Conservation (phyloP, 2,888 invertebrate species). For the Pollenia angustigena region DNA sequence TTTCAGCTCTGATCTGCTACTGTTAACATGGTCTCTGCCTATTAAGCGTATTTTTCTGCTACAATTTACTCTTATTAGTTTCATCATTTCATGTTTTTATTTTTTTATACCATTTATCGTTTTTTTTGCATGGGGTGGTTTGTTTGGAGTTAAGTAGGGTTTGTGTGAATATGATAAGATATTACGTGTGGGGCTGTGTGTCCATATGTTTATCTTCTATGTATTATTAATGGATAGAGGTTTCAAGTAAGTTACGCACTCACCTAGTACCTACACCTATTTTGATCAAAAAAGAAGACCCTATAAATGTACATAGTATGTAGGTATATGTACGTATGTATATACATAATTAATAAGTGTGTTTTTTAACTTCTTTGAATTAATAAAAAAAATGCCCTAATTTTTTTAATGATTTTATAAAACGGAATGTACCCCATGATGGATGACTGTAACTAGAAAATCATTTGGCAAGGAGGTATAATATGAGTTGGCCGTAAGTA, state of each 20-base stretch:
- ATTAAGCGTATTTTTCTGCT: constrained; percentile 8
- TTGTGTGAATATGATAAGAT: constrained; percentile 7
- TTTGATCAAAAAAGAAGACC: not conserved
- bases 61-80: not conserved
- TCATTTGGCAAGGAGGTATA: not conserved
- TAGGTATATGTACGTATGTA: no score
- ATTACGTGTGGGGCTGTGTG: no score
- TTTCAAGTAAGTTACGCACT: constrained; percentile 51
- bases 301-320: not conserved
- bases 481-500: no score
- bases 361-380: not conserved
- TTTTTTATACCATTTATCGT: not conserved
- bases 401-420: no score
- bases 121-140: constrained; percentile 57
- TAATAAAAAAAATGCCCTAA: no score
- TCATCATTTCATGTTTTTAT: not conserved
- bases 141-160: constrained; percentile 7
- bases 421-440: not conserved
- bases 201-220: no score
- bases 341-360: not conserved
- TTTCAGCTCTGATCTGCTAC: not conserved
- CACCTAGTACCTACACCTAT: not conserved
- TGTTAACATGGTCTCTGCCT: not conserved
- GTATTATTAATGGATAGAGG: constrained; percentile 6
- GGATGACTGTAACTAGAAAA: constrained; percentile 9